A percentile compares a stretch with the other conserved stretches of the same genome.
These are phyloP conservation scores for Crocidura indochinensis DNA, from an alignment of 2,797 vertebrate genomes.

Conservation along the genomic window DNA sequence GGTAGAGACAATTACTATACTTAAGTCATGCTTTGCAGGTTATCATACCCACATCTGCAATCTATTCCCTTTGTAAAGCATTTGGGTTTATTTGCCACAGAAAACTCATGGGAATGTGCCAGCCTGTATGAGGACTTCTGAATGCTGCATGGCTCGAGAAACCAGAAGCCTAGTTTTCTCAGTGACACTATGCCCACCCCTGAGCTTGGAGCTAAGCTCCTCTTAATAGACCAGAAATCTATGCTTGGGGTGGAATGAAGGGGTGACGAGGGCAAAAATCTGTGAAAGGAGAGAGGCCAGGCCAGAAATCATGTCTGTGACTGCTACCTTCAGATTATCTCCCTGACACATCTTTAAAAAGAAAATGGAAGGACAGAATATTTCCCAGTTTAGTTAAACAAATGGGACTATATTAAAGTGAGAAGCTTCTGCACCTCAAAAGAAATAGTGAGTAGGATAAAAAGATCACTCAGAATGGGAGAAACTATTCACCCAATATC, in stretches of 20 bases:
- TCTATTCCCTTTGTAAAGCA: slow-evolving; percentile 78
- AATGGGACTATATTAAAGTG: no score
- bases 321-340: neutral
- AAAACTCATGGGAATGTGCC: slow-evolving; percentile 71
- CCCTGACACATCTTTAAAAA: slow-evolving; percentile 27
- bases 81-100: slow-evolving; percentile 78
- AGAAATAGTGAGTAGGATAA: no score
- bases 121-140: slow-evolving; percentile 39
- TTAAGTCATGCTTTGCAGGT: slow-evolving; percentile 83
- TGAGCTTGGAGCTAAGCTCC: slow-evolving; percentile 29
- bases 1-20: slow-evolving; percentile 85
- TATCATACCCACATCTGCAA: slow-evolving; percentile 86
- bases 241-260: slow-evolving; percentile 45
- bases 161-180: slow-evolving; percentile 19
- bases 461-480: no score
- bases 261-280: neutral
- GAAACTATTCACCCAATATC: no score
- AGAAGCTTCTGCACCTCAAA: no score
- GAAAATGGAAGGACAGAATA: slow-evolving; percentile 11
- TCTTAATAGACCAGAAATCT: slow-evolving; percentile 74
- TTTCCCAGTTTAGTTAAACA: neutral
- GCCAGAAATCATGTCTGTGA: neutral
- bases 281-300: slow-evolving; percentile 40
- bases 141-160: slow-evolving; percentile 26
- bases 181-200: neutral